Base-by-base conservation (phyloP, 2,113 vertebrate genomes). In the Falco punctatus region DNA sequence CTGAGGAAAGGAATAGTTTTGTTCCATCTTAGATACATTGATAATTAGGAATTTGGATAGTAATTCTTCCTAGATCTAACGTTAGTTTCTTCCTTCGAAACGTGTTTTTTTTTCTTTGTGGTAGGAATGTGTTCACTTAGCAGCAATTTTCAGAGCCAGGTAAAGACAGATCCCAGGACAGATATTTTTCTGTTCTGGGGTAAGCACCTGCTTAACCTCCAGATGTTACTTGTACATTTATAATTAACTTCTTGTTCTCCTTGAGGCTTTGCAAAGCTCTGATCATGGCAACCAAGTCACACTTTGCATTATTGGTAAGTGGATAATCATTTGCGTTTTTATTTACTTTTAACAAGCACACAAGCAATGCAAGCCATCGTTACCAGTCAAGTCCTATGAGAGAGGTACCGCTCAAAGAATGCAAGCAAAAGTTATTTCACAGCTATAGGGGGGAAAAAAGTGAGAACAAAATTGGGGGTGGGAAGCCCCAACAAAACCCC, bases 231-330 rank as follows among this genome's bases (percentile, higher is more conserved):
- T 62, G 28, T 54, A 19, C 38, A 11, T 79, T 81, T 27, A 15
- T 57, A 40, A 54, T 85, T 62, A 92, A 58, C 62, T 42, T 90
- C 32, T 33, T 21, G 0, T 91, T 92, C 81, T 92, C 80, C 91
- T 94, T 85, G 84, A 91, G 91, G 70, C 62, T 92, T 92, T 94
- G 70, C 74, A 95, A 85, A 95, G 62, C 94, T 95, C 86, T 91
- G 66, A 85, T 85, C 40, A 5, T 40, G 64, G 82, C 66, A 95
- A 20, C 40, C 65, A 58, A 71, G 81, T 83, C 66, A 57, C 83
- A 35, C 35, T n/a, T 61, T 94, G 80, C 70, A n/a, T 91, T 94
- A 64, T 52, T 23, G 58, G 66, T 92, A 91, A 95, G 81, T 91
- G 86, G 84, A 88, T 97, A 92, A 92, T 82, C 22, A 22, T 58